Evolutionary conservation across 2,888 invertebrate species (phyloP), one percentile per base, ranked within the genome.

Genomic region (Tryphoninae sp.): DNA sequence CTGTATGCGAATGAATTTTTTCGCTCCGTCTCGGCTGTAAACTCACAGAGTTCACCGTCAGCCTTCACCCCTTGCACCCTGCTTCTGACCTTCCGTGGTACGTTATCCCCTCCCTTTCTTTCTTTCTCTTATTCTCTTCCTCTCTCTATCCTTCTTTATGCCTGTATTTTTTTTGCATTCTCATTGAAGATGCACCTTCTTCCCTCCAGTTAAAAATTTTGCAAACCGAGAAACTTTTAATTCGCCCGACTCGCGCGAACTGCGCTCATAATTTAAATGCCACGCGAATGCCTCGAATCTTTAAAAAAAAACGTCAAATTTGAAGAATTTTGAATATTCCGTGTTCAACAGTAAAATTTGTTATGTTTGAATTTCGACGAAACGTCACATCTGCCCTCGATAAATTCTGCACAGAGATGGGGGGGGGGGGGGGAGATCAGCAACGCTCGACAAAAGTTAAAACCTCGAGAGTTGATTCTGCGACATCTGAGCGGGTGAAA

Each of bases 1-100:
- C 61, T 64, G 51, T 80, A 75, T 75, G 69, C 74, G 79, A 69
- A 74, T 74, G 69, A 74, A 79, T 64, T 74, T 74, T 59, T 79
- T 74, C 69, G 74, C 68, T 69, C 22, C 58, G 58, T 51, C 64
- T 69, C 22, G 40, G 11, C 69, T 53, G 58, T 59, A 45, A 71
- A 59, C 23, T 51, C 80, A 45, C 62, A 13, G 42, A 45, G 53
- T 59, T 74, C 59, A 59, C n/a, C 59, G 59, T 71, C 26, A 49
- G 65, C 40, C 42, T 68, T 71, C n/a, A 19, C 11, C 16, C 11
- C 49, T 11, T n/a, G 42, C 23, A 59, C 45, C 2, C 71, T 22
- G 26, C 45, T 61, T 45, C 58, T 33, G 33, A 33, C 59, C 71
- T 26, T 64, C 45, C 19, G 16, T 55, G 9, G 26, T 4, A 33